These are phyloP conservation scores for Tarsius wallacei DNA, from an alignment of 2,797 vertebrate genomes.

Conservation along the genomic window DNA sequence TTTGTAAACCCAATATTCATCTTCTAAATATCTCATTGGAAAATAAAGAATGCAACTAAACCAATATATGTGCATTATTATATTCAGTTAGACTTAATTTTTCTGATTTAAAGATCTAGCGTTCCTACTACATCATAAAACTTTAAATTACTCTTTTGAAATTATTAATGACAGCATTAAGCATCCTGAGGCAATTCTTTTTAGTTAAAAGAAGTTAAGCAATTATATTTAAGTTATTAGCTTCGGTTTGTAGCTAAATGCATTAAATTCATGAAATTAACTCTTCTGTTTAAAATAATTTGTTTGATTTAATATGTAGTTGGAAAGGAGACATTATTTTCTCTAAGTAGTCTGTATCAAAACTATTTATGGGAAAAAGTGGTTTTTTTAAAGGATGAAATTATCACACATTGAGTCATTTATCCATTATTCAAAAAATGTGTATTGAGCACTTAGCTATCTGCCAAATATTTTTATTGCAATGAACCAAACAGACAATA, in stretches of 20 bases:
- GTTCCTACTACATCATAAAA: conserved; percentile 1
- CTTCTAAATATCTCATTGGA: neutral
- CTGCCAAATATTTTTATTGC: conserved; percentile 53
- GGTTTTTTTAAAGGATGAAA: neutral
- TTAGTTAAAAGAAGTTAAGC: conserved; percentile 63
- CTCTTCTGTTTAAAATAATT: conserved; percentile 50
- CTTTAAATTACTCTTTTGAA: conserved; percentile 68
- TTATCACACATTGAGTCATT: neutral
- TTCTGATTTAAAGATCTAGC: conserved; percentile 65
- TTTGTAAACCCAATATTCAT: neutral
- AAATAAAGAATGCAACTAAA: conserved; percentile 43
- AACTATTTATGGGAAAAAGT: conserved; percentile 7
- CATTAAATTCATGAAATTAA: conserved; percentile 69
- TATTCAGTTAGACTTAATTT: conserved; percentile 43
- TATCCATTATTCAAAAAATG: conserved; percentile 58
- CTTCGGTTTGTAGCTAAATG: conserved; percentile 61
- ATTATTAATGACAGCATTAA: conserved; percentile 69
- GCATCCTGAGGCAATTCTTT: conserved; percentile 47
- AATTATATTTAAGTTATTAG: conserved; percentile 71
- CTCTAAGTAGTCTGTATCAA: neutral
- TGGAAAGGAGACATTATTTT: conserved; percentile 67
- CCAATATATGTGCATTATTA: neutral
- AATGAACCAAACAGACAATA: conserved; percentile 31
- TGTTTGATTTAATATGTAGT: conserved; percentile 57
- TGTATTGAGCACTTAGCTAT: conserved; percentile 54